These are phyloP conservation scores for Globicephala melas DNA, from an alignment of 2,113 vertebrate genomes.

Conservation along the genomic window DNA sequence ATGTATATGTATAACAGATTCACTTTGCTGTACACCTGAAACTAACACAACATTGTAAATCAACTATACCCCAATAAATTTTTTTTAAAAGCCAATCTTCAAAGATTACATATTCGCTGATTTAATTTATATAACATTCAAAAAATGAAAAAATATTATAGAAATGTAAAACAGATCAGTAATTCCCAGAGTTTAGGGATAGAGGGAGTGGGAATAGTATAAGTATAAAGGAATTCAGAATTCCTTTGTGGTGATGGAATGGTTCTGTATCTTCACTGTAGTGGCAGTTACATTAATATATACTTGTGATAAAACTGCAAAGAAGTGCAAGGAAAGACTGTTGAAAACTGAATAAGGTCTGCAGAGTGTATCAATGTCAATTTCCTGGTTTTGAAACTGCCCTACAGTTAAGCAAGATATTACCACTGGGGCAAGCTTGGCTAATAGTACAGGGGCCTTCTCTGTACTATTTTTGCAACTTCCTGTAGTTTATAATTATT, in stretches of 20 bases:
- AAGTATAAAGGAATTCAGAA: not conserved
- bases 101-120: not conserved
- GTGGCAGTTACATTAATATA: not conserved
- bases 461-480: not conserved
- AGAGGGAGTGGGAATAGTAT: fast-evolving
- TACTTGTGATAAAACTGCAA: not conserved
- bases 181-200: not conserved
- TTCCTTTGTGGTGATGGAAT: not conserved
- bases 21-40: too few species aligned
- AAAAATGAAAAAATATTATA: not conserved
- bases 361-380: not conserved
- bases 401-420: not conserved
- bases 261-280: not conserved
- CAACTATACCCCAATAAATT: too few species aligned
- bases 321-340: not conserved
- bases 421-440: not conserved
- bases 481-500: not conserved
- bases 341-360: not conserved
- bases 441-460: not conserved
- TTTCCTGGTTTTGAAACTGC: constrained; percentile 3
- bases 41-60: too few species aligned
- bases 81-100: not conserved
- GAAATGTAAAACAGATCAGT: not conserved
- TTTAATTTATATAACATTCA: not conserved
- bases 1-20: too few species aligned